phyloP scores from a whole-genome alignment of 2,797 vertebrate genomes.

The Hyperoplus immaculatus region DNA sequence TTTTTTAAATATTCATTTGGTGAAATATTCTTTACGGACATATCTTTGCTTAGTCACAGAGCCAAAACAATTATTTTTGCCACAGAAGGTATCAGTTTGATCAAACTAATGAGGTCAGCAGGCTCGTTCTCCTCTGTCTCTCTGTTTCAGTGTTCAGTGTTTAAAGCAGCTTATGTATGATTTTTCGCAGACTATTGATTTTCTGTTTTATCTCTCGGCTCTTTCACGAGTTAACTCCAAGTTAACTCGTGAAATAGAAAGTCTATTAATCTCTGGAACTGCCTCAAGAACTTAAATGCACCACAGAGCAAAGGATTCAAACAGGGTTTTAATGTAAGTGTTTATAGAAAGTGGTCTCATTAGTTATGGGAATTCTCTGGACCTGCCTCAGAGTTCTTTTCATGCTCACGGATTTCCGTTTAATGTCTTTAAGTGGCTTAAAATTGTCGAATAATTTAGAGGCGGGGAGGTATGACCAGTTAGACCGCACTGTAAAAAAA shows the following conservation, averaged over 20 bases:
- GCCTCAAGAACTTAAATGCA: background rate
- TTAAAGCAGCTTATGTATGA: background rate
- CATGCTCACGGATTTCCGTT: background rate
- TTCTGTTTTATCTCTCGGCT: background rate
- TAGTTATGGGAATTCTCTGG: background rate
- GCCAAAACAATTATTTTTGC: background rate
- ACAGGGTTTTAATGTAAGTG: background rate
- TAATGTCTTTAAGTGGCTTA: conserved; percentile 18
- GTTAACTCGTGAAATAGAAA: conserved; percentile 5
- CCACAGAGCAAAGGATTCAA: background rate
- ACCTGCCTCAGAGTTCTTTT: background rate
- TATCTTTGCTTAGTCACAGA: background rate
- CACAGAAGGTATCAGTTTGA: background rate
- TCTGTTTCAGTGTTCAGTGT: background rate
- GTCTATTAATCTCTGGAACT: conserved; percentile 6
- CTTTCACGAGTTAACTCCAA: no score
- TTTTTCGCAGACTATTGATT: conserved; percentile 27
- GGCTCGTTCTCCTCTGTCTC: background rate
- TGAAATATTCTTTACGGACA: background rate
- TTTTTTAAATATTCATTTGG: background rate
- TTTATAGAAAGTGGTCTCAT: conserved; percentile 7
- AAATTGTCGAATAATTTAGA: conserved; percentile 9
- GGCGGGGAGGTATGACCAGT: conserved; percentile 8
- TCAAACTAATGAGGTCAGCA: background rate
- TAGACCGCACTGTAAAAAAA: background rate